Evolutionary conservation across 2,888 invertebrate species (phyloP).

Genomic region (Melieria omissa): DNA sequence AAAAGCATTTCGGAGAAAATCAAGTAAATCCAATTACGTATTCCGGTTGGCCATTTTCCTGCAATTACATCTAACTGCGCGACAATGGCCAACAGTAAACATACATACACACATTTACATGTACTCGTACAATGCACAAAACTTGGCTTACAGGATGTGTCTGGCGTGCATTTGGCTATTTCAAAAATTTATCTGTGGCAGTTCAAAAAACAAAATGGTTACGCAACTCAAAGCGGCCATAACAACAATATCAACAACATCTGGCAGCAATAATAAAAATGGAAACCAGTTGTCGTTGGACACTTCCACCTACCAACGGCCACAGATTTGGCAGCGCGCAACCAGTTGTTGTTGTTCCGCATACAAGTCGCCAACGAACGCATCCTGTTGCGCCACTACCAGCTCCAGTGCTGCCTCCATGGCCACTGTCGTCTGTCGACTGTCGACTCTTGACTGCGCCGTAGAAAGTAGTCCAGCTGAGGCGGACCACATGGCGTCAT

Average conservation of each 20-base stretch:
- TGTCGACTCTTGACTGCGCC: too few species aligned
- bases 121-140: too few species aligned
- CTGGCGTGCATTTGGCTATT: constrained; percentile 10
- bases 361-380: too few species aligned
- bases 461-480: neutral
- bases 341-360: neutral
- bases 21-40: constrained; percentile 24
- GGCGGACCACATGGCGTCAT: neutral
- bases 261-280: neutral
- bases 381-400: too few species aligned
- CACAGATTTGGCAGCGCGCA: constrained; percentile 3
- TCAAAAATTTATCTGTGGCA: constrained; percentile 20
- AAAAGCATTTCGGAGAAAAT: neutral
- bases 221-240: constrained; percentile 21
- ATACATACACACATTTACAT: too few species aligned
- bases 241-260: neutral
- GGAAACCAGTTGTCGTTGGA: neutral
- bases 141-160: too few species aligned
- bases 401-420: too few species aligned
- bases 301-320: neutral
- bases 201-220: constrained; percentile 1
- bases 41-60: constrained; percentile 17
- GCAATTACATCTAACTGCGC: constrained; percentile 21
- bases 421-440: too few species aligned
- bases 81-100: neutral